Conservation (phyloP, 2,113 vertebrate genomes). For the Pardalotus punctatus region DNA sequence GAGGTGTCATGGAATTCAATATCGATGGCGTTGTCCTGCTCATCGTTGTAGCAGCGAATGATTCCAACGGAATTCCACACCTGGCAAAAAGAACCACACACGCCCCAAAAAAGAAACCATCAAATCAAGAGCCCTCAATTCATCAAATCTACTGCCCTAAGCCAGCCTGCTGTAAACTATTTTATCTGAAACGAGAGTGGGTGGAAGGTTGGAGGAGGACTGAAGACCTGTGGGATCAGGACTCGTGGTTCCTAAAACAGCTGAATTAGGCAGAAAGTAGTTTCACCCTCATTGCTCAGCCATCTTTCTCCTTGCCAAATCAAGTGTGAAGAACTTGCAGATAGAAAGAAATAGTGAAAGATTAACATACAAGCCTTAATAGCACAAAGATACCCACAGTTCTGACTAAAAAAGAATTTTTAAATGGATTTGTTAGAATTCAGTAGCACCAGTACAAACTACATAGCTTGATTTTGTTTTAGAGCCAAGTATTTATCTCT, state of each 20-base stretch:
- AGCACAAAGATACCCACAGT: neutral
- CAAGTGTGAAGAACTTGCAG: neutral
- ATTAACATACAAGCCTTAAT: neutral
- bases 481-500: neutral
- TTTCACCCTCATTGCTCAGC: neutral
- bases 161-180: neutral
- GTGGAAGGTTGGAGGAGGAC: neutral
- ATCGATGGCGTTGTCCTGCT: constrained; percentile 94
- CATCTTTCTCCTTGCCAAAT: neutral
- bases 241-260: neutral
- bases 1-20: constrained; percentile 95
- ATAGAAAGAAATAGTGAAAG: neutral
- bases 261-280: neutral
- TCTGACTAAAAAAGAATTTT: neutral
- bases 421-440: neutral
- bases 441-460: neutral
- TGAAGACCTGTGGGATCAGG: neutral
- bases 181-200: neutral
- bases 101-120: neutral
- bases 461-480: neutral
- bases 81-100: constrained; percentile 60
- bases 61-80: constrained; percentile 94
- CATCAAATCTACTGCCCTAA: neutral
- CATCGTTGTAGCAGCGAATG: constrained; percentile 92
- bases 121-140: neutral